Evolutionary conservation across 2,888 invertebrate genomes (phyloP).

Genomic region (Pinctada fucata): DNA sequence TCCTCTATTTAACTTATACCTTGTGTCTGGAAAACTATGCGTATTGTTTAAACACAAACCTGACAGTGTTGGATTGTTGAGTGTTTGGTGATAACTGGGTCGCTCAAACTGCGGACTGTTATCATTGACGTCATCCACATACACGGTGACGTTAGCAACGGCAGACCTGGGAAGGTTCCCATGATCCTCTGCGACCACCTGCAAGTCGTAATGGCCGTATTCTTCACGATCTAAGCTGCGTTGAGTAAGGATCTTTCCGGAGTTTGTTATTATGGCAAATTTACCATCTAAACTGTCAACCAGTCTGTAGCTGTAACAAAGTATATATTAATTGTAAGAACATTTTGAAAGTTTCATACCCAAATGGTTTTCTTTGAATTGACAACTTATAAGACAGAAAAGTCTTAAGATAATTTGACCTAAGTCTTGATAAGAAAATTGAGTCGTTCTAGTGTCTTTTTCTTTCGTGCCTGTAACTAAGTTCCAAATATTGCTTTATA

Average conservation of each 20-base stretch:
- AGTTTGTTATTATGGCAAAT: slow-evolving; percentile 87
- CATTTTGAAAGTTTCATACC: too few relatives aligned
- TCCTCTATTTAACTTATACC: too few relatives aligned
- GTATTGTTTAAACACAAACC: slow-evolving; percentile 76
- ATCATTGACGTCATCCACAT: slow-evolving; percentile 87
- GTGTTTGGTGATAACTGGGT: slow-evolving; percentile 84
- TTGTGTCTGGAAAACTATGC: too few relatives aligned
- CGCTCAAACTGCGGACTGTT: slow-evolving; percentile 83
- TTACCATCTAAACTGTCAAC: slow-evolving; percentile 84
- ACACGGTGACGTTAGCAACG: slow-evolving; percentile 81
- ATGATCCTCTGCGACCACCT: slow-evolving; percentile 73
- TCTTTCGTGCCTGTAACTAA: too few relatives aligned
- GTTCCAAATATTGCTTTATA: too few relatives aligned
- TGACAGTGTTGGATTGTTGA: slow-evolving; percentile 87
- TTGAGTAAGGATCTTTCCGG: slow-evolving; percentile 84
- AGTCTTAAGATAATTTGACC: too few relatives aligned
- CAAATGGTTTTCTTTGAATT: too few relatives aligned
- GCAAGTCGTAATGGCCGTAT: slow-evolving; percentile 64
- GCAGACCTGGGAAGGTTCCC: slow-evolving; percentile 63
- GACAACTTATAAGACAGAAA: too few relatives aligned
- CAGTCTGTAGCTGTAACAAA: slow-evolving; percentile 83
- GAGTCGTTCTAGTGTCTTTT: too few relatives aligned
- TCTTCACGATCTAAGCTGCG: slow-evolving; percentile 88
- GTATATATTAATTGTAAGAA: not conserved
- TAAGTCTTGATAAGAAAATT: too few relatives aligned